A percentile compares a stretch with the other conserved stretches of the same genome.
Conservation (phyloP, 2,888 invertebrate species). For the Amiota communis region DNA sequence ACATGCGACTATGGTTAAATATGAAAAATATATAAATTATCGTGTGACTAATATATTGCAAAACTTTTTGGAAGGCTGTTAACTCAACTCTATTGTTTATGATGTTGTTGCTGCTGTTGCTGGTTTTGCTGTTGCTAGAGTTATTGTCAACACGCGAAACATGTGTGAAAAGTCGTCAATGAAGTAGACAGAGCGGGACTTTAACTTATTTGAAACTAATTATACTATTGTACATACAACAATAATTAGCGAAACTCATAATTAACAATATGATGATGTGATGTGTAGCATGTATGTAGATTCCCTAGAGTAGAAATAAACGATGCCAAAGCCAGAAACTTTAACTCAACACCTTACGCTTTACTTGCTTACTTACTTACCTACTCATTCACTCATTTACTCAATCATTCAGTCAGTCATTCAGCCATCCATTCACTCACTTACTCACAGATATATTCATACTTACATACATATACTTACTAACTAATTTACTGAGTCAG, state of each 20-base stretch:
- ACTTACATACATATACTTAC: too few relatives aligned
- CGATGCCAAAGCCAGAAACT: background rate
- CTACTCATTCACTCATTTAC: background rate
- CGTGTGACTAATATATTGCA: background rate
- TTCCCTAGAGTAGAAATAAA: conserved; percentile 5
- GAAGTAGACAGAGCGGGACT: background rate
- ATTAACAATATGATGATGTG: conserved; percentile 7
- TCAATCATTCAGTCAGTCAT: too few relatives aligned
- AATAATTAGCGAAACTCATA: conserved; percentile 21
- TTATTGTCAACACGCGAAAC: conserved; percentile 6
- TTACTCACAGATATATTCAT: too few relatives aligned
- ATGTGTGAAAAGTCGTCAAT: background rate
- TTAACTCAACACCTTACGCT: conserved; percentile 12
- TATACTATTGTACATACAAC: conserved; percentile 7
- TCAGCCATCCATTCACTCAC: too few relatives aligned
- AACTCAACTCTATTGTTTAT: background rate
- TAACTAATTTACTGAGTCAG: too few relatives aligned
- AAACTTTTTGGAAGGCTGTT: conserved; percentile 1
- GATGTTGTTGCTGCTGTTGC: background rate
- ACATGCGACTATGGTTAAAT: too few relatives aligned
- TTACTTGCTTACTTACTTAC: background rate
- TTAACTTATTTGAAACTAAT: conserved; percentile 20
- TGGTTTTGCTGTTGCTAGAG: background rate
- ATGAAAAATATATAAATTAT: too few relatives aligned
- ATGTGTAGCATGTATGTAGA: background rate